Base-by-base conservation (phyloP, 1,140 invertebrate species). In the Kradibia gibbosae region DNA sequence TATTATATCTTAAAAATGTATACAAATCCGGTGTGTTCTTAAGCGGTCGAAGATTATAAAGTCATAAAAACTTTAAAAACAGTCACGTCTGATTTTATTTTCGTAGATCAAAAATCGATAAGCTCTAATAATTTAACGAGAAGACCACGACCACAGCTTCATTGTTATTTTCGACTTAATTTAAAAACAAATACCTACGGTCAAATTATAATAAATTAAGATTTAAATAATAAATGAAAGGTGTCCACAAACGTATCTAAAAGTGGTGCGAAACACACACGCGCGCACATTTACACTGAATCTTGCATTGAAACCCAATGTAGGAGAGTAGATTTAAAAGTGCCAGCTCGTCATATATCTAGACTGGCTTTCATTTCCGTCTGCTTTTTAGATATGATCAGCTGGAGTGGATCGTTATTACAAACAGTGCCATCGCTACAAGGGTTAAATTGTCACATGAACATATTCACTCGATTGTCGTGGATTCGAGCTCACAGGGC, bases 321-420 rank as follows among this genome's bases (percentile, higher is more conserved):
- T n/a, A n/a, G n/a, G n/a, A n/a, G n/a, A n/a, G n/a, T n/a, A n/a
- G n/a, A n/a, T n/a, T n/a, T n/a, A n/a, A 74, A 80, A 74, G 55
- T 45, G n/a, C 28, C 48, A 31, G 11, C 25, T 13, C 39, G n/a
- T 42, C 57, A 53, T 31, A 13, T 73, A 57, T 80, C 80, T 45
- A 36, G 62, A 81, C 77, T 81, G 57, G 70, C 73, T 77, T 70
- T 77, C 74, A 71, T 81, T 81, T 81, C 65, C 72, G 57, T 70
- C 75, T 13, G 72, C 28, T 77, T 71, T 50, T 20, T 36, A 70
- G 72, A 77, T 71, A 77, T 36, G 73, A 81, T 81, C 80, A 25
- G n/a, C 71, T 13, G 31, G 45, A 20, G 17, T 34, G 50, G n/a
- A 28, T 17, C n/a, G 22, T 28, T 8, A 53, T 55, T 48, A 17